A percentile compares a stretch with the other conserved stretches of the same genome.
Evolutionary conservation across 2,888 invertebrate genomes (phyloP).

Genomic region (Carcina quercana): DNA sequence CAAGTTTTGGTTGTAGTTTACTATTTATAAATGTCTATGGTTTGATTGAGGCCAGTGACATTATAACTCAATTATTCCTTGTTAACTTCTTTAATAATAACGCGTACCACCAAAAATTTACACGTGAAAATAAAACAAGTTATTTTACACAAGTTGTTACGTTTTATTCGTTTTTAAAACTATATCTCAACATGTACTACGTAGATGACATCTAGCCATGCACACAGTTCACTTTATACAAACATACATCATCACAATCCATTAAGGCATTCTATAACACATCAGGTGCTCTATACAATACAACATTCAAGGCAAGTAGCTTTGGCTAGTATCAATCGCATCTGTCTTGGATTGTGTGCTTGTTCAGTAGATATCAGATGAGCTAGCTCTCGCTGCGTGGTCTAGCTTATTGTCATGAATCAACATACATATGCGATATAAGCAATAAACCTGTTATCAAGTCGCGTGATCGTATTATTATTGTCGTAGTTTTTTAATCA

Average conservation of each 20-base stretch:
- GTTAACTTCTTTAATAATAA: background rate
- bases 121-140: conserved; percentile 38
- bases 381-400: too few relatives aligned
- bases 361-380: too few relatives aligned
- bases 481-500: too few relatives aligned
- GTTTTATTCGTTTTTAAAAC: conserved; percentile 54
- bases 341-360: too few relatives aligned
- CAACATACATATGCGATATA: too few relatives aligned
- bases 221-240: conserved; percentile 38
- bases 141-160: conserved; percentile 61
- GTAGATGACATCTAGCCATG: conserved; percentile 33
- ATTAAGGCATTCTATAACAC: conserved; percentile 47
- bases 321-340: conserved; percentile 19
- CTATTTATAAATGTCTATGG: too few relatives aligned
- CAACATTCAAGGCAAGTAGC: conserved; percentile 36
- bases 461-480: too few relatives aligned
- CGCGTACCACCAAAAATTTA: conserved; percentile 5
- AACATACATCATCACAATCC: conserved; percentile 58
- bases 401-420: too few relatives aligned
- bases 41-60: too few relatives aligned
- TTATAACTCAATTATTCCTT: too few relatives aligned
- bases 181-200: conserved; percentile 66
- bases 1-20: conserved; percentile 1
- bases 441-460: too few relatives aligned
- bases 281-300: conserved; percentile 24